A percentile compares a stretch with the other conserved stretches of the same genome.
Evolutionary conservation across 2,797 vertebrate genomes (phyloP).

Genomic region (Podarcis lilfordi): DNA sequence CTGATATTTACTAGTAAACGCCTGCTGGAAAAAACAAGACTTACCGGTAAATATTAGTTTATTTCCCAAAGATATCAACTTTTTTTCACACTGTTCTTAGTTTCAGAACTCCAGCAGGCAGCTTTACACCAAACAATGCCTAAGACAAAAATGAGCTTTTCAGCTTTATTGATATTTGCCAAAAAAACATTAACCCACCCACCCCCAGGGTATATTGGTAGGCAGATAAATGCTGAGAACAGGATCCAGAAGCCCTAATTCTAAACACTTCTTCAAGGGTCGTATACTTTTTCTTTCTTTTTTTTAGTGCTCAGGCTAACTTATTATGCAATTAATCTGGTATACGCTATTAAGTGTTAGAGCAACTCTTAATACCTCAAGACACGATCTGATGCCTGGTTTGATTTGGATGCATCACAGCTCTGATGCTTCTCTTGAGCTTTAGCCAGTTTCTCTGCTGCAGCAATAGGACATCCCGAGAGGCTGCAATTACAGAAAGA

Average conservation of each 20-base stretch:
- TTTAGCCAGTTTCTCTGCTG: conserved; percentile 98
- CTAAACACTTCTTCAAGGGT: conserved; percentile 69
- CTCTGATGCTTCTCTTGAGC: conserved; percentile 97
- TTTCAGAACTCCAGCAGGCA: conserved; percentile 79
- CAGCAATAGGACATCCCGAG: conserved; percentile 98
- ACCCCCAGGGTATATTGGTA: conserved; percentile 72
- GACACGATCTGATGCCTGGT: conserved; percentile 95
- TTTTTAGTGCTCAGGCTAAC: conserved; percentile 68
- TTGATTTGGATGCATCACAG: conserved; percentile 93
- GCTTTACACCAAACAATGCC: conserved; percentile 80
- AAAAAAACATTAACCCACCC: conserved; percentile 72
- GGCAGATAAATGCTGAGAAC: conserved; percentile 68
- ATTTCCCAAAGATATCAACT: conserved; percentile 79
- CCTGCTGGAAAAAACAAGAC: conserved; percentile 80
- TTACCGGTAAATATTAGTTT: conserved; percentile 81
- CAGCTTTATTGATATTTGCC: conserved; percentile 78
- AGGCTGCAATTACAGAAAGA: conserved; percentile 86
- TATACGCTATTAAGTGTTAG: conserved; percentile 75
- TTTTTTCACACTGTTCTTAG: conserved; percentile 79
- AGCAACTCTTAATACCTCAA: conserved; percentile 88
- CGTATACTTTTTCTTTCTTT: conserved; percentile 44
- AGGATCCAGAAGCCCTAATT: conserved; percentile 78
- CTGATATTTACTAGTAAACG: conserved; percentile 81
- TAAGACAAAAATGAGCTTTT: conserved; percentile 81
- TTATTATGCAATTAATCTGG: conserved; percentile 75